These are phyloP conservation scores for Dicyrtoma fusca DNA, from an alignment of 2,888 invertebrate species.

Conservation along the genomic window DNA sequence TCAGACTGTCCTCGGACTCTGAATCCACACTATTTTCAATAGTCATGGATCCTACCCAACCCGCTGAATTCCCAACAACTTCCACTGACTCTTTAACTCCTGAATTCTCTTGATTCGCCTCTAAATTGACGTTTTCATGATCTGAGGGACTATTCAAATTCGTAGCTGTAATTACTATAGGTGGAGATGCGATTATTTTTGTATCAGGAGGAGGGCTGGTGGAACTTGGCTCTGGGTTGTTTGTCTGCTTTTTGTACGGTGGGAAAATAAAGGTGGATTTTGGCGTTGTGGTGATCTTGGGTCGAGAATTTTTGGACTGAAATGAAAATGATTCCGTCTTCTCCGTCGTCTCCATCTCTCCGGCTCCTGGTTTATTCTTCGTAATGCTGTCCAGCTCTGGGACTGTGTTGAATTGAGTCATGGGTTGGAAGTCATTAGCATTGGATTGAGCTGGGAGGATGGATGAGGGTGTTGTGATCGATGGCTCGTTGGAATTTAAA, in stretches of 20 bases:
- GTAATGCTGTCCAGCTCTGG: background rate
- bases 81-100: too few species aligned
- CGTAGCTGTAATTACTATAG: too few species aligned
- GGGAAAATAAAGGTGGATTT: constrained; percentile 41
- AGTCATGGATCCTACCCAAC: too few species aligned
- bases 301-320: constrained; percentile 1
- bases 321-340: background rate
- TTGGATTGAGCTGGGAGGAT: background rate
- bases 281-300: background rate
- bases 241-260: constrained; percentile 34
- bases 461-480: background rate
- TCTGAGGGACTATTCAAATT: too few species aligned
- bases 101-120: too few species aligned
- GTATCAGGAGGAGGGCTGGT: background rate
- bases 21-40: too few species aligned
- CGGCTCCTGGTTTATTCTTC: background rate
- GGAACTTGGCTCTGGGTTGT: background rate
- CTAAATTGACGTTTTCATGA: too few species aligned
- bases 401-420: background rate
- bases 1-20: too few species aligned
- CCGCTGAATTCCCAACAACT: too few species aligned
- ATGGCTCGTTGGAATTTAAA: too few species aligned
- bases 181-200: too few species aligned
- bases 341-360: background rate
- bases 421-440: background rate